Percentiles rank a stretch among this genome's conserved stretches.
Evolutionary conservation across 2,113 vertebrate genomes (phyloP).

Genomic region (Morone chrysops): DNA sequence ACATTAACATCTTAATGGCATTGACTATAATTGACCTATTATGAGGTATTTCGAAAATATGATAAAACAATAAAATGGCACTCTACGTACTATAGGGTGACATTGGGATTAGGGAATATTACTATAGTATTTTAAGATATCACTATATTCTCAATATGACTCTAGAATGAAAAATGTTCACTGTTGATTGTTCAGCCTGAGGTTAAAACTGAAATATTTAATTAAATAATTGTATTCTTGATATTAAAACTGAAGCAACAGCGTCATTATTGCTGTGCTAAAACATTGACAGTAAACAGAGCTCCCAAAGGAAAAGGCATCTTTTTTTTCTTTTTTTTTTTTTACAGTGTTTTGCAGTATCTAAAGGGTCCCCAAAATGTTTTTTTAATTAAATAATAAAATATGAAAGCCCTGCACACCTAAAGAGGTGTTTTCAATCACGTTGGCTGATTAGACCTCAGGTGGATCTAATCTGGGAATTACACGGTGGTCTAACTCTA

Average conservation of each 20-base stretch:
- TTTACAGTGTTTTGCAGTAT: not conserved
- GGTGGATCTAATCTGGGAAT: not conserved
- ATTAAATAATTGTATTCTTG: not conserved
- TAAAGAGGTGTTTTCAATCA: not conserved
- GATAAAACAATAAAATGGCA: not conserved
- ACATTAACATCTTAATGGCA: not conserved
- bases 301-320: not conserved
- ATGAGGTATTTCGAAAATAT: not conserved
- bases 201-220: not conserved
- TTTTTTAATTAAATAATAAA: too few species aligned
- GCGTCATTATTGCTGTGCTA: not conserved
- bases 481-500: not conserved
- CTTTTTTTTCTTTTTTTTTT: too few species aligned
- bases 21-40: not conserved
- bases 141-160: not conserved
- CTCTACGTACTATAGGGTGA: not conserved
- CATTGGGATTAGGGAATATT: not conserved
- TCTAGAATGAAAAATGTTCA: not conserved
- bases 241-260: not conserved
- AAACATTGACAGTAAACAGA: not conserved
- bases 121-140: not conserved
- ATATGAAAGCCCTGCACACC: not conserved
- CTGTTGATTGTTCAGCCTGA: not conserved
- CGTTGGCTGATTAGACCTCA: not conserved
- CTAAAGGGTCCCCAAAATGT: not conserved